Base-by-base conservation (phyloP, 2,888 invertebrate species). In the Cyrtodaria siliqua region DNA sequence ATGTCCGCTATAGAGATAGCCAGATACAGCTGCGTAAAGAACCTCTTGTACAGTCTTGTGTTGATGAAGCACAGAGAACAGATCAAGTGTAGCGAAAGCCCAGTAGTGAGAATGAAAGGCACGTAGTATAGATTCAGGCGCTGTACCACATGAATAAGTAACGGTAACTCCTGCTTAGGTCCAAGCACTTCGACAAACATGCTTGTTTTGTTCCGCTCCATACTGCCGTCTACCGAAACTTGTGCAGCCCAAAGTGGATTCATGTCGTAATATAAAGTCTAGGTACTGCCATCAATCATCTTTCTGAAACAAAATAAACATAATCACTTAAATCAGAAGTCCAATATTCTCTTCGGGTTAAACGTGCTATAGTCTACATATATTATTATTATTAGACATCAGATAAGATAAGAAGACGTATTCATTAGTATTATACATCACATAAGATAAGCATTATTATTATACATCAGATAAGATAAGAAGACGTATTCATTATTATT, bases 1-100 rank as follows among this genome's bases (percentile, higher is more conserved):
- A 68, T 70, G 38, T 84, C 84, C 14, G 83, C 74, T 26, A 87
- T 73, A n/a, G 81, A 75, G 8, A 83, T 68, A 16, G 86, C 86
- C 2, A 83, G 81, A 33, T 86, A 81, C 16, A 88, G 66, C 57
- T 85, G 88, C 1, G 86, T 71, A 59, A 83, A 85, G 56, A 86
- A 87, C 55, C 83, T 86, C 40, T 80, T 83, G 40, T 80, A 55
- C 3, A 86, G 68, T 33, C 68, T 71, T 0, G 86, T 84, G 29
- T 78, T 81, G n/a, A 84, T 64, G 40, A 87, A 79, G 16, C 85
- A 84, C 2, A 85, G 49, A 52, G 75, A 74, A 26, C 83, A 77
- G 3, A 83, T 23, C 3, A 67, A 44, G 20, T 84, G 75, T 1
- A 78, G 69, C 0, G 70, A 33, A 4, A 86, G 69, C 2, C 88